A percentile compares a stretch with the other conserved stretches of the same genome.
phyloP scores from a whole-genome alignment of 2,113 vertebrate species.

The Pardalotus punctatus region DNA sequence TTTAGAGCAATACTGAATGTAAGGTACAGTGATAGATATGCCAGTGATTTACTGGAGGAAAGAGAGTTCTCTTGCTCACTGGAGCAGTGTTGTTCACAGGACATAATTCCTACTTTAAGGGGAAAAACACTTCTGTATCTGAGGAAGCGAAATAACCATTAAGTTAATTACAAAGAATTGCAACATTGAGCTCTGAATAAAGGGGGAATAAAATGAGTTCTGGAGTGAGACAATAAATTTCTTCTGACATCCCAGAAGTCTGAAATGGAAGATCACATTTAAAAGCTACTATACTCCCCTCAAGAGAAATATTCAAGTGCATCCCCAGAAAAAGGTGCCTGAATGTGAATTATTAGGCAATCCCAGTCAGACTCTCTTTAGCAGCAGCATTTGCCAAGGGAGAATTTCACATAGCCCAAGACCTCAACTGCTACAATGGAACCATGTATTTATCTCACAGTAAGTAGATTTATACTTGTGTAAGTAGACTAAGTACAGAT shows the following conservation, averaged over 20 bases:
- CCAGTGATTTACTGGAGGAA: neutral
- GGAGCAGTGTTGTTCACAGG: neutral
- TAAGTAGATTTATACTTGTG: neutral
- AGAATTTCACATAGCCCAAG: neutral
- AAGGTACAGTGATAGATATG: neutral
- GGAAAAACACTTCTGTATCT: neutral
- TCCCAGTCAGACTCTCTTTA: neutral
- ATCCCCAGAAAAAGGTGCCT: neutral
- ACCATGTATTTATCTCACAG: neutral
- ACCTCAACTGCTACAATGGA: neutral
- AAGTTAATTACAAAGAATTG: neutral
- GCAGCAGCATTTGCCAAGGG: neutral
- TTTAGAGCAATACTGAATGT: neutral
- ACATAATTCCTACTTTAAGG: neutral
- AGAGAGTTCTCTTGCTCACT: neutral
- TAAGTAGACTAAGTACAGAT: neutral
- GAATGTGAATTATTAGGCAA: neutral
- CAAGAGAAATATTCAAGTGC: neutral
- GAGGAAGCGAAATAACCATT: neutral
- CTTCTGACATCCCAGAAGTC: neutral
- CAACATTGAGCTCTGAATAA: neutral
- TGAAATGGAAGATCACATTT: neutral
- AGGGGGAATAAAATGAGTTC: neutral
- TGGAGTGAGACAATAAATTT: neutral
- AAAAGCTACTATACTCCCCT: neutral